These are phyloP conservation scores for Piprites chloris DNA, from an alignment of 2,113 vertebrate species.

Conservation along the genomic window DNA sequence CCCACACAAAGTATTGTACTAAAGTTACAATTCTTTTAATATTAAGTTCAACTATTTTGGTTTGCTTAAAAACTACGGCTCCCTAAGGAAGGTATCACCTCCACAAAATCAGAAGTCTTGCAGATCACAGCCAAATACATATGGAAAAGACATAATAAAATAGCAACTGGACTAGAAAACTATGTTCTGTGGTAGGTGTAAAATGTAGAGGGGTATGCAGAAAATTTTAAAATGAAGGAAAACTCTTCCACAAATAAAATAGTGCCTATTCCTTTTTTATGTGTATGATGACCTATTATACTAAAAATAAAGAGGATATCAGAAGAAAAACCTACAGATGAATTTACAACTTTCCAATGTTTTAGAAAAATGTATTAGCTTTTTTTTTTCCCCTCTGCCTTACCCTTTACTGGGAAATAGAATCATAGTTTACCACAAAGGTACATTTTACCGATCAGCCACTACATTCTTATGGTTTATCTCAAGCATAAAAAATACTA, in stretches of 20 bases:
- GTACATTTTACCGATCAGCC: not conserved
- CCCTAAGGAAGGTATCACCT: not conserved
- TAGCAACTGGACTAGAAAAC: not conserved
- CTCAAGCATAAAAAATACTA: not conserved
- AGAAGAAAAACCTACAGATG: not conserved
- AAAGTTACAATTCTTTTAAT: not conserved
- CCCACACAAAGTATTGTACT: not conserved
- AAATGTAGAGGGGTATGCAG: rapidly evolving
- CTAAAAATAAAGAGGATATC: not conserved
- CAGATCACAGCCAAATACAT: not conserved
- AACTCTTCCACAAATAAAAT: not conserved
- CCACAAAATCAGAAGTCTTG: not conserved
- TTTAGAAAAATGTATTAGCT: not conserved
- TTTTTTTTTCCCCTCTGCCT: not conserved
- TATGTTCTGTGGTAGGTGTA: not conserved
- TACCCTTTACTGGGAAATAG: not conserved
- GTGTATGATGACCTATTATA: not conserved
- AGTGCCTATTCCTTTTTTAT: not conserved
- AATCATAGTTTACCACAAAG: not conserved
- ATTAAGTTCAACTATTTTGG: not conserved
- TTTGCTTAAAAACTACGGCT: not conserved
- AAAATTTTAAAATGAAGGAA: not conserved
- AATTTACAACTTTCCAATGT: not conserved
- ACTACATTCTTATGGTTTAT: not conserved
- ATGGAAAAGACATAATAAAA: not conserved